Percentiles rank a stretch among this genome's conserved stretches.
Evolutionary conservation across 2,888 invertebrate genomes (phyloP).

Genomic region (Lumbricus terrestris): DNA sequence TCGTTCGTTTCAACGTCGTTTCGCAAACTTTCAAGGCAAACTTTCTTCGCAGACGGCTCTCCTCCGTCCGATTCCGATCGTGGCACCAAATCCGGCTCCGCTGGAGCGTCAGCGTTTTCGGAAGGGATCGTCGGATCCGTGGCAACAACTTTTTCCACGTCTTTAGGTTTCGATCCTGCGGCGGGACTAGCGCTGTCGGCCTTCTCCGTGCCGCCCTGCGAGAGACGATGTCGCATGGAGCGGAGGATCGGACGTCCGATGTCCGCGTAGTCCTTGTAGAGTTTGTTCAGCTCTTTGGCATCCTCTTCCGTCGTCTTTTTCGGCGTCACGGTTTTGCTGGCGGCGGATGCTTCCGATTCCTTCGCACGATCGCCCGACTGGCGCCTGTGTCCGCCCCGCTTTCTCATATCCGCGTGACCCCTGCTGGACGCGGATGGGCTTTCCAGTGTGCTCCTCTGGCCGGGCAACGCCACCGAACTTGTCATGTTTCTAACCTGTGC

Average conservation of each 20-base stretch:
- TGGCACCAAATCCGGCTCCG: neutral
- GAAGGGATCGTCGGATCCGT: neutral
- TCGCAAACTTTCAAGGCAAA: neutral
- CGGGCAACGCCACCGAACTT: neutral
- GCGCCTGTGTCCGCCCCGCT: neutral
- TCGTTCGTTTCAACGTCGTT: neutral
- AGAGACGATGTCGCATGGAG: conserved; percentile 29
- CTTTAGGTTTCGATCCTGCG: neutral
- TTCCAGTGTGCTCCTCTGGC: conserved; percentile 12
- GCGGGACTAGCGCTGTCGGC: neutral
- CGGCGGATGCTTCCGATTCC: neutral
- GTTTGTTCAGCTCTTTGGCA: conserved; percentile 26
- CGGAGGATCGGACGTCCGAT: conserved; percentile 32
- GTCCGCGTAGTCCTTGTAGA: conserved; percentile 31
- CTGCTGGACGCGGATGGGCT: neutral
- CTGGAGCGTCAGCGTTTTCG: neutral
- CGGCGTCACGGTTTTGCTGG: conserved; percentile 13
- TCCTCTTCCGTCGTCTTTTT: conserved; percentile 31
- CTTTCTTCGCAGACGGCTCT: neutral
- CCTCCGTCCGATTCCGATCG: neutral
- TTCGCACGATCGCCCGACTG: neutral
- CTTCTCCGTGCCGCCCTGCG: conserved; percentile 11
- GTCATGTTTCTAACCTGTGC: neutral
- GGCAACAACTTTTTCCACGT: neutral
- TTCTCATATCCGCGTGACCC: neutral